These are phyloP conservation scores for Acrobasis repandana DNA, from an alignment of 2,888 invertebrate species.

Conservation along the genomic window DNA sequence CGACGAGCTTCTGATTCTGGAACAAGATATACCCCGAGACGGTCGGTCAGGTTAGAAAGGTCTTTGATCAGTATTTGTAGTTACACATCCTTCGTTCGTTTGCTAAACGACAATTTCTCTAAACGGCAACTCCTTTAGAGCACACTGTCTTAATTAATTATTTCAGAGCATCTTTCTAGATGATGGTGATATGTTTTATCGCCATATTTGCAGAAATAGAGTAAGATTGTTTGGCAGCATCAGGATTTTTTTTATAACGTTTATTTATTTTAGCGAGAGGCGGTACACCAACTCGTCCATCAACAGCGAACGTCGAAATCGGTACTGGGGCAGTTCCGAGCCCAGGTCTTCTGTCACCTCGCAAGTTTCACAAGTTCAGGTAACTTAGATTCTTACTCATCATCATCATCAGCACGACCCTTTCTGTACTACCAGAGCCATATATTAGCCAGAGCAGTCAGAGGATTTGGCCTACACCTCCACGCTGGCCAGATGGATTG, in stretches of 20 bases:
- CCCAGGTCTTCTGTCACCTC: slow-evolving; percentile 74
- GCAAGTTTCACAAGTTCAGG: slow-evolving; percentile 71
- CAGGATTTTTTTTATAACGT: neutral
- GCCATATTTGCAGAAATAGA: no score
- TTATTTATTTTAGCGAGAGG: slow-evolving; percentile 53
- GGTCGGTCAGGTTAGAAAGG: slow-evolving; percentile 62
- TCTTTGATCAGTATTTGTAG: neutral
- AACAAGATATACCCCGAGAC: slow-evolving; percentile 54
- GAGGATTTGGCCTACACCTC: no score
- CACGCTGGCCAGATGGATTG: no score
- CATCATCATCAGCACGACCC: no score
- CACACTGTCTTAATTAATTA: no score
- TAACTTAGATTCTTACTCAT: slow-evolving; percentile 33
- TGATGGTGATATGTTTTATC: no score
- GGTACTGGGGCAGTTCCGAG: slow-evolving; percentile 72
- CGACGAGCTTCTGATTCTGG: slow-evolving; percentile 68
- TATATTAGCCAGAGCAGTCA: no score
- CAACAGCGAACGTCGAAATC: slow-evolving; percentile 68
- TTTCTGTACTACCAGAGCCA: no score
- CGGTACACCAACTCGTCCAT: slow-evolving; percentile 73
- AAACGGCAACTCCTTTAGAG: no score
- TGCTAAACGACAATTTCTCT: no score
- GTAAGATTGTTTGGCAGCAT: neutral
- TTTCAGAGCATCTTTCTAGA: no score
- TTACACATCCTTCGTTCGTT: no score